A percentile compares a stretch with the other conserved stretches of the same genome.
Evolutionary conservation across 2,888 invertebrate genomes (phyloP).

Genomic region (Leptopilina syphax): DNA sequence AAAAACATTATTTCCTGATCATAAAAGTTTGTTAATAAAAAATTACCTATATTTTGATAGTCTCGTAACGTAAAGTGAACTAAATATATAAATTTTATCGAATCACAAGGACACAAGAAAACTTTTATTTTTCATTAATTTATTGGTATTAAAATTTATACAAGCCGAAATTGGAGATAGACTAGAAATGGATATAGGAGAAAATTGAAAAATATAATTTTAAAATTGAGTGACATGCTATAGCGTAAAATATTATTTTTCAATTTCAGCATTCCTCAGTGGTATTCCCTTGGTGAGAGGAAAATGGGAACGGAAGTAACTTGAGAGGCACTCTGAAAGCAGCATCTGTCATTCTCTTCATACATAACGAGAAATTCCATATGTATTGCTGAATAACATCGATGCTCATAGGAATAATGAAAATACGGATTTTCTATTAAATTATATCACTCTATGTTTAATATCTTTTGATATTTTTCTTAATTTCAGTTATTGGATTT

Average conservation of each 20-base stretch:
- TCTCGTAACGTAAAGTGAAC: too few species aligned
- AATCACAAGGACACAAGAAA: too few species aligned
- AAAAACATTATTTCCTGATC: too few species aligned
- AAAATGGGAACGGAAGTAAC: constrained; percentile 4
- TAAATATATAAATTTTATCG: too few species aligned
- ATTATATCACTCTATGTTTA: neutral
- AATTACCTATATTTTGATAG: too few species aligned
- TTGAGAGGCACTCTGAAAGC: neutral
- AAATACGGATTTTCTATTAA: constrained; percentile 1
- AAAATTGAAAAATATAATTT: too few species aligned
- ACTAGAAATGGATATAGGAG: too few species aligned
- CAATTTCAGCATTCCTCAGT: neutral
- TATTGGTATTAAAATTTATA: too few species aligned
- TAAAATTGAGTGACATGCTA: neutral
- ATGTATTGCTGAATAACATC: constrained; percentile 8
- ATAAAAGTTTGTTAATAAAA: too few species aligned
- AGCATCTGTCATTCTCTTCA: neutral
- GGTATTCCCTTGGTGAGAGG: neutral
- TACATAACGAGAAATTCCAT: constrained; percentile 19
- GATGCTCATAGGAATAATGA: constrained; percentile 11
- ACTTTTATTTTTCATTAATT: too few species aligned
- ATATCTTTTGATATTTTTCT: neutral
- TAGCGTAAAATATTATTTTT: neutral
- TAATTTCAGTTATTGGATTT: too few species aligned
- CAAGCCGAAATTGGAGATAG: too few species aligned